Percentiles rank a stretch among this genome's conserved stretches.
phyloP scores from a whole-genome alignment of 2,113 vertebrate genomes.

The Serinus canaria region DNA sequence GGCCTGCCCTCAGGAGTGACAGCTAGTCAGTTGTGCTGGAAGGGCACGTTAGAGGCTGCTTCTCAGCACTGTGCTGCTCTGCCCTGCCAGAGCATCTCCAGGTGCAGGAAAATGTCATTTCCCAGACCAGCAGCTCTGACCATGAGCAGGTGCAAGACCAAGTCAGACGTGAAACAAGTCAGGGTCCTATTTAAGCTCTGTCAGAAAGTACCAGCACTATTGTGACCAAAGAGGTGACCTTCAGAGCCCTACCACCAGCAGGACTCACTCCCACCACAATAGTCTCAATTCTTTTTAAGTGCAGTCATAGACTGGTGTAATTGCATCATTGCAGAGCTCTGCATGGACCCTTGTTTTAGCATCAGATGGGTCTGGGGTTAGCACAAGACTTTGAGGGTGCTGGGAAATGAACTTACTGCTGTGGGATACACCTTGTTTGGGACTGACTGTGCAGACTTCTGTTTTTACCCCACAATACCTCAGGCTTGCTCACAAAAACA shows the following conservation, averaged over 20 bases:
- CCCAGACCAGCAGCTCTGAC: not conserved
- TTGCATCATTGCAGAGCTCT: not conserved
- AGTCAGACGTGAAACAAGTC: not conserved
- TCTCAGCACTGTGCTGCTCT: not conserved
- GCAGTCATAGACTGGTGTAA: not conserved
- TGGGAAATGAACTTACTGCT: not conserved
- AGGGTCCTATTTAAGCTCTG: not conserved
- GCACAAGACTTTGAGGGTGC: not conserved
- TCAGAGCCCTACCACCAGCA: not conserved
- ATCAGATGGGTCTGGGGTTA: not conserved
- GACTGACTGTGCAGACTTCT: not conserved
- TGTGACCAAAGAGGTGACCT: not conserved
- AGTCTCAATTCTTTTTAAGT: fast-evolving
- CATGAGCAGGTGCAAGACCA: not conserved
- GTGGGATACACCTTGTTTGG: not conserved
- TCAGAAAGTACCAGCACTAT: not conserved
- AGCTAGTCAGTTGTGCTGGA: not conserved
- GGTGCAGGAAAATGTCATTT: fast-evolving
- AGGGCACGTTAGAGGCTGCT: not conserved
- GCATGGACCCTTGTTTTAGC: not conserved
- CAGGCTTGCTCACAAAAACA: not conserved
- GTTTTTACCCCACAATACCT: not conserved
- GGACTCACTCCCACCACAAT: not conserved
- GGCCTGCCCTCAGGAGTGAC: not conserved
- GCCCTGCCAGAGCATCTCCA: not conserved